Evolutionary conservation across 2,797 vertebrate species (phyloP), one percentile per base, ranked within the genome.

Genomic region (Phrynocephalus guinanensis): DNA sequence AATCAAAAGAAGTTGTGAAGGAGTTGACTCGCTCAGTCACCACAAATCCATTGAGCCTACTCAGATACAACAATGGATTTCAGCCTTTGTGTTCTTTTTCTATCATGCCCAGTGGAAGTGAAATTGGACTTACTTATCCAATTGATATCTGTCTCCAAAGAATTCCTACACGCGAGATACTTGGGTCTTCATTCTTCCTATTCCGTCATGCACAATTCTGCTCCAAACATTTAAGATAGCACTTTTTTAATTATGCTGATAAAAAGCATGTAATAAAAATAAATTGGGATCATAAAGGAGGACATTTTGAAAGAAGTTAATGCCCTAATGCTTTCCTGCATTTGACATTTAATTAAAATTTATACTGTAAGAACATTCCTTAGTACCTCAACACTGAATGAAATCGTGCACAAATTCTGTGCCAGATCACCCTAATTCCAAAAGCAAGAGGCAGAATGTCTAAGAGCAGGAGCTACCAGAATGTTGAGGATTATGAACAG

Each of bases 341-440:
- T 7, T 81, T n/a, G 86, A 87, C 84, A 86, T 75, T 68, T 24
- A 82, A 83, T 75, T 91, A 71, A 89, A 86, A 83, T 44, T 2
- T 77, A 68, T 33, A 38, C 1, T 44, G 6, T 56, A 81, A 3
- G 50, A 18, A 2, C 24, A 82, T 80, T 72, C n/a, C 28, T 84
- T 89, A 79, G 48, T 71, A n/a, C 76, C 22, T 68, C 80, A 0
- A 10, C 71, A 76, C 4, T 20, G 38, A 77, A 26, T 79, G 89
- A 88, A 83, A 75, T 78, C 2, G 0, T 82, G 3, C 8, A 0
- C 2, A 66, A 1, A 86, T 81, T 91, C 20, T 66, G n/a, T 38
- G 5, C 8, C 3, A 72, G 22, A 50, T 83, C 28, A 56, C 33
- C n/a, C 71, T 20, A 26, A 30, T 73, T 60, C 20, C 24, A 52